These are phyloP conservation scores for Cuculus canorus DNA, from an alignment of 2,797 vertebrate species.

Conservation along the genomic window DNA sequence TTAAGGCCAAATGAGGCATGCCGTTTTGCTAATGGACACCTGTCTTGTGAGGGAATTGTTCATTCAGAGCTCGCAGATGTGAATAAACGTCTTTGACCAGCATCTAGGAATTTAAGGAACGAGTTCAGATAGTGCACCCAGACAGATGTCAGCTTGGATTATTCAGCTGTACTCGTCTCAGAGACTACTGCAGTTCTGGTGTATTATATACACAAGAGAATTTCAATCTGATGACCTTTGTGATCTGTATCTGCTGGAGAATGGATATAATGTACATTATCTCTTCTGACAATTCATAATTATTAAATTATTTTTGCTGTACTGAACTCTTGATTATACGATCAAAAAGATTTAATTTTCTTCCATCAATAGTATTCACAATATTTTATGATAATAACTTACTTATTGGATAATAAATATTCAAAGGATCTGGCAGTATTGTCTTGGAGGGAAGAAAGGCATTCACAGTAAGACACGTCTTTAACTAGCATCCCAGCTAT, in stretches of 20 bases:
- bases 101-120: slow-evolving; percentile 38
- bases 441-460: not conserved
- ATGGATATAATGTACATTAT: not conserved
- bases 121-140: slow-evolving; percentile 17
- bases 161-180: slow-evolving; percentile 28
- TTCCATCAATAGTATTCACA: not conserved
- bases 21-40: slow-evolving; percentile 51
- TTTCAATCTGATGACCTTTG: not conserved
- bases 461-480: not conserved
- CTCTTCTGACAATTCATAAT: not conserved
- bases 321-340: not conserved
- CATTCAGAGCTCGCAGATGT: slow-evolving; percentile 23
- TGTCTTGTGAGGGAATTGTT: slow-evolving; percentile 38
- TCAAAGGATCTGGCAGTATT: not conserved
- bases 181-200: not conserved
- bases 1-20: slow-evolving; percentile 49
- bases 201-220: not conserved
- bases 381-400: not conserved
- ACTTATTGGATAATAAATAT: not conserved
- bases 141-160: slow-evolving; percentile 50
- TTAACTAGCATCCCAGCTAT: not conserved
- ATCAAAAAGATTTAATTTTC: not conserved
- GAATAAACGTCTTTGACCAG: slow-evolving; percentile 28
- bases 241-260: not conserved
- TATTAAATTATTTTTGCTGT: not conserved